Evolutionary conservation across 2,888 invertebrate species (phyloP).

Genomic region (Rhogogaster chlorosoma): DNA sequence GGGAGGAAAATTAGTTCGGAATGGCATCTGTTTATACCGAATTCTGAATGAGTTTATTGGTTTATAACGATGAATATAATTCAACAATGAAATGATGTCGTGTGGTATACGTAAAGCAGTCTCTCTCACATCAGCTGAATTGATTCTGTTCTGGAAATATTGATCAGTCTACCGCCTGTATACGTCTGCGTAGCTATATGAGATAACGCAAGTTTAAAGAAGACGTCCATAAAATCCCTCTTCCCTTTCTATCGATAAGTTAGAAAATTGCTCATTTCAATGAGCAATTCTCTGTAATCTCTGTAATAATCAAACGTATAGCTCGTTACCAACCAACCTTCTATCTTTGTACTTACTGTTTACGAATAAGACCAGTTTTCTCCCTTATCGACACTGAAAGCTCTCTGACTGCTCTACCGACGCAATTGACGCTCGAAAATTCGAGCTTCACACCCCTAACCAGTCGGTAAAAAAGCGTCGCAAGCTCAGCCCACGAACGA

Average conservation of each 20-base stretch:
- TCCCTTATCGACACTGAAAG: not conserved
- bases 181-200: slow-evolving; percentile 10
- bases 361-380: not conserved
- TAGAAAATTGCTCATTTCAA: not conserved
- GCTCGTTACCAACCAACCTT: not conserved
- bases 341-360: not conserved
- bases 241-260: not conserved
- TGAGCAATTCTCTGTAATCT: not conserved
- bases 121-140: slow-evolving; percentile 17
- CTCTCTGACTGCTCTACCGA: not conserved
- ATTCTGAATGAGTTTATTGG: slow-evolving; percentile 8
- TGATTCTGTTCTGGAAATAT: slow-evolving; percentile 35
- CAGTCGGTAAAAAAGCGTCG: not conserved
- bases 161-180: slow-evolving; percentile 7
- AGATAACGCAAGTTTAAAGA: not conserved
- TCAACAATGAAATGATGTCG: not conserved
- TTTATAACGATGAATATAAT: not conserved
- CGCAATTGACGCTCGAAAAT: not conserved
- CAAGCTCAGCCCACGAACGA: not conserved
- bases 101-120: not conserved
- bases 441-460: not conserved
- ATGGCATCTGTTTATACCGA: not conserved
- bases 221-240: not conserved
- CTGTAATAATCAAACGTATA: not conserved
- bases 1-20: not conserved